Evolutionary conservation across 2,797 vertebrate genomes (phyloP), one percentile per base, ranked within the genome.

Genomic region (Knipowitschia caucasica): DNA sequence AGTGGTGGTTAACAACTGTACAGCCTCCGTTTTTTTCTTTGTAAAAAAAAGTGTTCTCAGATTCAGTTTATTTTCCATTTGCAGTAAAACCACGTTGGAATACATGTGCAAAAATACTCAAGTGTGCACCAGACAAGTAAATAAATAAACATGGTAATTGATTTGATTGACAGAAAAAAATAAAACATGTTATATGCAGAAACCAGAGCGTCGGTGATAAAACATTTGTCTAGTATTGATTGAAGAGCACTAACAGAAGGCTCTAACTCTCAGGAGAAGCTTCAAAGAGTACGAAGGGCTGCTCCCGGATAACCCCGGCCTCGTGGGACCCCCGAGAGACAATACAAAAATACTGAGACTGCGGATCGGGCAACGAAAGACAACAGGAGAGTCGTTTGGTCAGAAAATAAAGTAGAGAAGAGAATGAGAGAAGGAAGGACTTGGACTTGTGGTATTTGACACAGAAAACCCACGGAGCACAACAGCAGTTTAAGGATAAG

Each of bases 261-360:
- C 58, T 64, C 65, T 73, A 69, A 82, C 79, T 76, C 82, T 81
- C 86, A 84, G 63, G 68, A 80, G 51, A 60, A 67, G 87, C 85
- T 84, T 88, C 86, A 89, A 88, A 90, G 88, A 67, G 69, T 78
- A 78, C 78, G 78, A 84, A 75, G 71, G 77, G 65, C 76, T 73
- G 73, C 77, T 86, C 85, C 80, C 78, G 75, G 69, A 86, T 78
- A 88, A 89, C 84, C 73, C 25, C 78, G 89, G 79, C 87, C 89
- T 79, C 81, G 81, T 70, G 65, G 61, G 81, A 81, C 77, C 62
- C 66, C 61, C 26, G 24, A 53, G 67, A 67, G 67, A 68, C 43
- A 53, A 51, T 24, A 14, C 17, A 50, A 52, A 43, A 27, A 66
- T 58, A 61, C 34, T 59, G 34, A 51, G 25, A 62, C 65, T 29